These are phyloP conservation scores for Galaxea fascicularis DNA, from an alignment of 92 coral and sea anemone species.

Conservation along the genomic window DNA sequence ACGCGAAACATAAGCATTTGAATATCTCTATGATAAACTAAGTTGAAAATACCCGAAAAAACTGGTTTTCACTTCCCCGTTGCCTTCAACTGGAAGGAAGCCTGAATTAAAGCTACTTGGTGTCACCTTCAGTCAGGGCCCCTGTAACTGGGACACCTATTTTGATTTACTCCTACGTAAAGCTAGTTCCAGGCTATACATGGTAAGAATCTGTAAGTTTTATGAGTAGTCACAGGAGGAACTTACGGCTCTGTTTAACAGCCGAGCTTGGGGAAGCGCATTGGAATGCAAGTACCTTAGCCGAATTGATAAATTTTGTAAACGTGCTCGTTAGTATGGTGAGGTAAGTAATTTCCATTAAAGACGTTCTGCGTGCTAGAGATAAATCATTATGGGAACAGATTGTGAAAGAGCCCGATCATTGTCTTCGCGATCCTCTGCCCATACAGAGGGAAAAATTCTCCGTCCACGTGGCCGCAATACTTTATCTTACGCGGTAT, in stretches of 20 bases:
- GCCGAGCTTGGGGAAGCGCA: constrained; percentile 59
- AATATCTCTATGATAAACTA: too few species aligned
- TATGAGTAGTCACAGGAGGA: constrained; percentile 60
- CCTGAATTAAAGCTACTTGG: constrained; percentile 47
- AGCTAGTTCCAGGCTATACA: constrained; percentile 52
- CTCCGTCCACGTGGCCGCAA: neutral
- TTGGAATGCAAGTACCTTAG: constrained; percentile 41
- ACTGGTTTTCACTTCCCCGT: too few species aligned
- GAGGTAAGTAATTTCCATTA: neutral
- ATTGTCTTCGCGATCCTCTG: neutral
- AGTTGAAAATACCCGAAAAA: too few species aligned
- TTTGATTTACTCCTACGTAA: constrained; percentile 40
- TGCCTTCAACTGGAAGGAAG: constrained; percentile 43
- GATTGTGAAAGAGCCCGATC: neutral
- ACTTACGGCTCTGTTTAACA: constrained; percentile 38
- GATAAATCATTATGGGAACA: neutral
- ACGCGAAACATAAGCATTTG: too few species aligned
- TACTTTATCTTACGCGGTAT: too few species aligned
- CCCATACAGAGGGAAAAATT: neutral
- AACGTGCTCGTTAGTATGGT: neutral
- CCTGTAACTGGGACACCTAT: constrained; percentile 50
- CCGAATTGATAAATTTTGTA: constrained; percentile 52
- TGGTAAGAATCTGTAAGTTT: constrained; percentile 61
- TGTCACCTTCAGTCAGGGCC: constrained; percentile 44
- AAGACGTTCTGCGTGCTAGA: neutral